phyloP scores from a whole-genome alignment of 2,888 invertebrate genomes.

The Melanostoma scalare region DNA sequence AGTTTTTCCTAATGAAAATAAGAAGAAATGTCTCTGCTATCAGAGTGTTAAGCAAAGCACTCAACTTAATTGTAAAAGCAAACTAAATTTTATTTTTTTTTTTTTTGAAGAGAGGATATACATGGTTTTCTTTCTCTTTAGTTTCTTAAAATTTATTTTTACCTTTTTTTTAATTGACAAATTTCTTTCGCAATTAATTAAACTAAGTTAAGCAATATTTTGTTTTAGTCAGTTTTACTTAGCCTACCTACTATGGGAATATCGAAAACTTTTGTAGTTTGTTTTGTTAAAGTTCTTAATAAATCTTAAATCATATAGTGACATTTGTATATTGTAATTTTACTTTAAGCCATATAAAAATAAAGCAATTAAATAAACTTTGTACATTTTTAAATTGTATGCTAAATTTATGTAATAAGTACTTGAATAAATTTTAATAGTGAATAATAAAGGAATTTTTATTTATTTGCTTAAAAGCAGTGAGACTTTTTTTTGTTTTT shows the following conservation, averaged over 20 bases:
- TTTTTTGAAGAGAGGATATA: not conserved
- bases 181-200: not conserved
- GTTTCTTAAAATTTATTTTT: too few relatives aligned
- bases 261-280: too few relatives aligned
- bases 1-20: too few relatives aligned
- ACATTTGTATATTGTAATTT: conserved; percentile 58
- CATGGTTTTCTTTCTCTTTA: too few relatives aligned
- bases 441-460: not conserved
- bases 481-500: too few relatives aligned
- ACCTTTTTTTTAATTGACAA: too few relatives aligned
- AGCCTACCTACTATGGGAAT: too few relatives aligned
- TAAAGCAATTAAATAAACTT: conserved; percentile 24
- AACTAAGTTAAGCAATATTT: not conserved
- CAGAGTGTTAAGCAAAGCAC: too few relatives aligned
- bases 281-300: too few relatives aligned
- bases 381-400: conserved; percentile 39
- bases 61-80: not conserved
- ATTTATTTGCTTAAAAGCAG: too few relatives aligned
- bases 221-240: conserved; percentile 19
- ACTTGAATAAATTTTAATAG: conserved; percentile 18
- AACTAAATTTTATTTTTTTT: not conserved
- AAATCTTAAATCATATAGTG: not conserved
- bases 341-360: conserved; percentile 57
- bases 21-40: too few relatives aligned
- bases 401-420: conserved; percentile 17